Conservation (phyloP, 1,140 invertebrate species). For the Ctenoplectra terminalis region DNA sequence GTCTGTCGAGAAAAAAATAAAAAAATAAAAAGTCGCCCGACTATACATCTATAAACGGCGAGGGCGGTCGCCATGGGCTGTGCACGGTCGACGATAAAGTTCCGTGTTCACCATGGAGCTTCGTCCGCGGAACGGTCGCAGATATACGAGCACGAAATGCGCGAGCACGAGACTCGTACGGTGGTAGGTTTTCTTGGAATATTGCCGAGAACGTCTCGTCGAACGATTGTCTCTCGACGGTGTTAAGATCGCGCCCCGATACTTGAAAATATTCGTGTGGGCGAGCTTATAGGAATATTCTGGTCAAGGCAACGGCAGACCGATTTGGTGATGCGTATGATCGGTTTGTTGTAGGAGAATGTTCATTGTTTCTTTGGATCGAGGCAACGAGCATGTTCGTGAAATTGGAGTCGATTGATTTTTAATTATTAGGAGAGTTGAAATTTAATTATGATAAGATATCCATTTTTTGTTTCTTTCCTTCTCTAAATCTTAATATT, state of each 20-base stretch:
- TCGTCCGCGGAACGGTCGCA: constrained; percentile 27
- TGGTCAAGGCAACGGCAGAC: not conserved
- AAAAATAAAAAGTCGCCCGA: constrained; percentile 28
- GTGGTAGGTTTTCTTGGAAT: constrained; percentile 27
- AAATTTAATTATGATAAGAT: no score
- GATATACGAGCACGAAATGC: constrained; percentile 47
- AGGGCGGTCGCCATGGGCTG: not conserved
- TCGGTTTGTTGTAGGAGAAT: not conserved
- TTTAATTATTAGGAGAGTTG: no score
- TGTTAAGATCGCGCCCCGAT: constrained; percentile 8
- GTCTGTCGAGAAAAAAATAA: not conserved
- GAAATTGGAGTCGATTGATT: not conserved
- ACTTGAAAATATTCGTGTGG: constrained; percentile 36
- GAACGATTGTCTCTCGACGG: constrained; percentile 36
- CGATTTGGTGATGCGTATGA: constrained; percentile 21
- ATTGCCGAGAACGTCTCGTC: constrained; percentile 15
- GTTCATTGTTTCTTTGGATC: not conserved
- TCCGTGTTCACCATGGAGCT: constrained; percentile 28
- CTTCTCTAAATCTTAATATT: no score
- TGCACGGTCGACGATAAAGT: constrained; percentile 40
- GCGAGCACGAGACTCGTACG: not conserved
- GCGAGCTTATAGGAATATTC: constrained; percentile 44
- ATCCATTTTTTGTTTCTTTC: no score
- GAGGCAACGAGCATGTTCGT: not conserved
- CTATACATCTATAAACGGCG: constrained; percentile 3